Evolutionary conservation across 2,888 invertebrate genomes (phyloP), one percentile per base, ranked within the genome.

Genomic region (Cephonodes hylas): DNA sequence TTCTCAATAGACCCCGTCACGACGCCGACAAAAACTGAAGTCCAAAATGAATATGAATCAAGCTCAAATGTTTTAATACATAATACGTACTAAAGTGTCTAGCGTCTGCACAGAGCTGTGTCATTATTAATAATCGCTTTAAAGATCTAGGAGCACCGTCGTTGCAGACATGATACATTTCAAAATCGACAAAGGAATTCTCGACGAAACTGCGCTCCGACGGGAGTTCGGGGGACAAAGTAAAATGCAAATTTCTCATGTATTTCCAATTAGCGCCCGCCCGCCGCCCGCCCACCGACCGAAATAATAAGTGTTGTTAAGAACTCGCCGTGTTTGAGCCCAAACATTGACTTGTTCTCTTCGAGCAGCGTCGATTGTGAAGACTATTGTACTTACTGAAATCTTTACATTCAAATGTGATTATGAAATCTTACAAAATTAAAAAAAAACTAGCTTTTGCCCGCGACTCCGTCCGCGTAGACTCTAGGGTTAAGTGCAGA

Each of bases 161-260:
- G 53, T 38, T 42, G 42, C 48, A 61, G 53, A 23, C 48, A 31
- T 31, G 53, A 59, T 46, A 61, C 72, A 74, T 70, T 76, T 73
- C 64, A 67, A 64, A 61, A 66, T 75, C 72, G 75, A 80, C 81
- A 84, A 84, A 83, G 81, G 79, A 77, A 76, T 78, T 68, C 70
- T 63, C 72, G 73, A 70, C 76, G 79, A 76, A 80, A 79, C 79
- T 68, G 70, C 75, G 74, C 76, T 76, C 79, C 75, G 64, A 63
- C 60, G 82, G 76, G 85, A 80, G 68, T 84, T 83, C 73, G 77
- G 74, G 59, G 83, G 85, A 87, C 88, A 88, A 87, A 89, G 88
- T 86, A 89, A 88, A 88, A 90, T 89, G 89, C 86, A 88, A 91
- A 91, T 88, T 63, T 79, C 83, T 85, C 85, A 86, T 89, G 89